Conservation (phyloP, 2,113 vertebrate species). For the Ardeotis arabs region DNA sequence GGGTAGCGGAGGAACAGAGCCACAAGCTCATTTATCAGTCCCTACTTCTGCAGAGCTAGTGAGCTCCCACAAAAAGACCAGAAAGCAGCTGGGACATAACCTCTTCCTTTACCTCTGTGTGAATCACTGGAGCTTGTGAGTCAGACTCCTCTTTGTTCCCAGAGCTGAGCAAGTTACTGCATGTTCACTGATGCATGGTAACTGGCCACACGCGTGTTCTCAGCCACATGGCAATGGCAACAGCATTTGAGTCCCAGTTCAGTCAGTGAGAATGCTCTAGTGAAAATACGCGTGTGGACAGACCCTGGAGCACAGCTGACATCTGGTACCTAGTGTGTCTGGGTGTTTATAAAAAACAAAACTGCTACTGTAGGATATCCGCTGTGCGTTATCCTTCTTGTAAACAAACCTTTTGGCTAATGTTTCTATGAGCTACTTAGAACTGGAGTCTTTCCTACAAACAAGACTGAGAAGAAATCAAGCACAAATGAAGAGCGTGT, state of each 20-base stretch:
- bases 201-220: not conserved
- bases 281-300: not conserved
- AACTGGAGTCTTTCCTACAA: not conserved
- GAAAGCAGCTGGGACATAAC: not conserved
- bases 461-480: not conserved
- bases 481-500: not conserved
- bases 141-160: slow-evolving; percentile 30
- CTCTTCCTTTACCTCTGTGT: slow-evolving; percentile 29
- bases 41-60: not conserved
- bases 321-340: slow-evolving; percentile 31
- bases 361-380: slow-evolving; percentile 34
- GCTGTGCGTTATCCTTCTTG: not conserved
- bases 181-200: not conserved
- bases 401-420: slow-evolving; percentile 24
- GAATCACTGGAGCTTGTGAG: slow-evolving; percentile 58
- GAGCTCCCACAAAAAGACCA: not conserved
- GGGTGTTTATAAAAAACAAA: slow-evolving; percentile 27
- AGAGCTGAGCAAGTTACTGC: not conserved
- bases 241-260: not conserved
- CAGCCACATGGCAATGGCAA: not conserved
- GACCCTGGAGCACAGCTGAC: not conserved
- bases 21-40: not conserved
- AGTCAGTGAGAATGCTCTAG: not conserved
- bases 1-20: not conserved
- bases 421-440: not conserved